A percentile compares a stretch with the other conserved stretches of the same genome.
phyloP scores from a whole-genome alignment of 2,888 invertebrate species.

The Invenusta paracnida region DNA sequence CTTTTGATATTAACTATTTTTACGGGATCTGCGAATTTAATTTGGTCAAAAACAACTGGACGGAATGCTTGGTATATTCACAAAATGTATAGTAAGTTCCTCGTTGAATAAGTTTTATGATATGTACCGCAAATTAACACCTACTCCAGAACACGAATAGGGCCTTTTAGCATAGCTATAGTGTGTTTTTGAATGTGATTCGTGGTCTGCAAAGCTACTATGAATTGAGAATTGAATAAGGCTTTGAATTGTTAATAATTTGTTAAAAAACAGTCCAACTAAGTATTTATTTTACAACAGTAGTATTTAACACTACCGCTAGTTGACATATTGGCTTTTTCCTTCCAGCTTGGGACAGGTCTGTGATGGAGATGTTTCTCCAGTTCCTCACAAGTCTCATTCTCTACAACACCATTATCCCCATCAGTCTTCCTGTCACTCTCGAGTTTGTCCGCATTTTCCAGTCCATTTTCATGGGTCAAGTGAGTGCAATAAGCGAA shows the following conservation, averaged over 20 bases:
- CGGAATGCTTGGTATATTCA: background rate
- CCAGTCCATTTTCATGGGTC: conserved; percentile 67
- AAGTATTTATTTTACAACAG: no score
- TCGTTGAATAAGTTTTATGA: no score
- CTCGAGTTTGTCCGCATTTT: conserved; percentile 93
- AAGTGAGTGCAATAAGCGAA: no score
- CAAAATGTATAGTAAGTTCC: background rate
- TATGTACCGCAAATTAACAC: no score
- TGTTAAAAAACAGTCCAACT: no score
- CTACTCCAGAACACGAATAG: no score
- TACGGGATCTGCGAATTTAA: background rate
- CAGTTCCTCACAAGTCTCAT: conserved; percentile 96
- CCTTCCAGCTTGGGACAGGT: no score
- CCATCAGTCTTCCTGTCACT: conserved; percentile 96
- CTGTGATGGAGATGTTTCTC: no score
- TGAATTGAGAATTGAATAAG: background rate
- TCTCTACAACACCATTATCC: conserved; percentile 97
- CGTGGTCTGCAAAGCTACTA: background rate
- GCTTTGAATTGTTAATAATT: background rate
- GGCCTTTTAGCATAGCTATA: no score
- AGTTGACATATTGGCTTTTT: no score
- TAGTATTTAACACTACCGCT: no score
- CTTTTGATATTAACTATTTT: background rate
- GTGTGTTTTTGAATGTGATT: background rate
- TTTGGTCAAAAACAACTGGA: background rate